Conservation (phyloP, 2,113 vertebrate species). For the Dicerorhinus sumatrensis region DNA sequence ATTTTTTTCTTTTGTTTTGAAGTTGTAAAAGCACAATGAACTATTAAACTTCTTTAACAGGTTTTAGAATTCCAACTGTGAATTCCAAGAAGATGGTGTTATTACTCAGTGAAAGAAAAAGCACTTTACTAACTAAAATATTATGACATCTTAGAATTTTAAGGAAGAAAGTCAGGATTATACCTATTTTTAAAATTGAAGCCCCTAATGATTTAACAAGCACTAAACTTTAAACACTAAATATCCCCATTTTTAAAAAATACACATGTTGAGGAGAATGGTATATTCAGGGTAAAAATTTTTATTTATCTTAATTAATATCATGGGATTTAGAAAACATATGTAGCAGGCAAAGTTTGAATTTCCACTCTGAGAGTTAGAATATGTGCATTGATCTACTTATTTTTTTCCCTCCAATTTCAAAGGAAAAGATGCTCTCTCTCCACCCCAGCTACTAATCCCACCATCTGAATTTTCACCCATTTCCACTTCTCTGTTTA, state of each 20-base stretch:
- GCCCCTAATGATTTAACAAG: neutral
- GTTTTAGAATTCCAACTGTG: neutral
- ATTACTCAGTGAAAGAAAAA: neutral
- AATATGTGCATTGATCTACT: neutral
- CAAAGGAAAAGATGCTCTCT: neutral
- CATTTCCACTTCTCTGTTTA: neutral
- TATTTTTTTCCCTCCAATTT: neutral
- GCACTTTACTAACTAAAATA: neutral
- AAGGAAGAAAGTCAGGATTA: neutral
- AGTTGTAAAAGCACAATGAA: neutral
- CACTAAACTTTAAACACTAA: neutral
- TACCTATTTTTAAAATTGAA: neutral
- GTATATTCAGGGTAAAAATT: neutral
- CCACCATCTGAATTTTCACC: rapidly evolving
- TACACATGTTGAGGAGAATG: neutral
- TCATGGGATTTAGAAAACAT: neutral
- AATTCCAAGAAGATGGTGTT: neutral
- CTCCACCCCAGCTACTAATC: neutral
- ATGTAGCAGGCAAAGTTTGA: neutral
- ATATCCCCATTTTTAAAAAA: neutral
- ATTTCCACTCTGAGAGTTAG: neutral
- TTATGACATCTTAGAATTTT: neutral
- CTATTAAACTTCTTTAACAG: neutral
- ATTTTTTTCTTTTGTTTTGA: neutral
- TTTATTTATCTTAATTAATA: neutral